Conservation (phyloP, 2,888 invertebrate genomes). For the Tetropium fuscum region DNA sequence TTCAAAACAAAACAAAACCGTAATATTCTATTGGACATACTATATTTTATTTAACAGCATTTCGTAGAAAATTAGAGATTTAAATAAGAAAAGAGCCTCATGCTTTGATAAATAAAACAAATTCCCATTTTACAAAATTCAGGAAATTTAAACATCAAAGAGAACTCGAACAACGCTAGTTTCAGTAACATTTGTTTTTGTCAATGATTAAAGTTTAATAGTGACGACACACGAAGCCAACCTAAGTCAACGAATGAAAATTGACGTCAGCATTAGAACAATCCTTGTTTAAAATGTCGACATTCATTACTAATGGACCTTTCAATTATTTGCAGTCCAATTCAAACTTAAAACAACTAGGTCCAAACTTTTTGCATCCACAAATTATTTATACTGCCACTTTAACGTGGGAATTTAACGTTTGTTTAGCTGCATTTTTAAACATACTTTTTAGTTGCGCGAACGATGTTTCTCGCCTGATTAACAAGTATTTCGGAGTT, state of each 20-base stretch:
- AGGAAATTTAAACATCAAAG: slow-evolving; percentile 50
- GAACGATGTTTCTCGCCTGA: slow-evolving; percentile 22
- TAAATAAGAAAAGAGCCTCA: slow-evolving; percentile 24
- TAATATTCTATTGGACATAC: slow-evolving; percentile 17
- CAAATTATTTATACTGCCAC: slow-evolving; percentile 53
- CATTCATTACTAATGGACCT: slow-evolving; percentile 56
- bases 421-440: slow-evolving; percentile 25
- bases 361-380: slow-evolving; percentile 54
- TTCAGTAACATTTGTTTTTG: slow-evolving; percentile 53
- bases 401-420: slow-evolving; percentile 24
- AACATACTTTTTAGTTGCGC: slow-evolving; percentile 21
- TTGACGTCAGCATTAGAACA: slow-evolving; percentile 53
- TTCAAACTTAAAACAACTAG: slow-evolving; percentile 57
- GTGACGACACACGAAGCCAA: slow-evolving; percentile 58
- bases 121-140: slow-evolving; percentile 46
- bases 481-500: slow-evolving; percentile 25
- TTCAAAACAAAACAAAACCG: background rate
- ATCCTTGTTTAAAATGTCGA: slow-evolving; percentile 58
- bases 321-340: slow-evolving; percentile 59
- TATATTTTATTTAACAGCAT: slow-evolving; percentile 16
- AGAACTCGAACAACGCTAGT: slow-evolving; percentile 43
- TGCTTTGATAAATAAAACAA: slow-evolving; percentile 45
- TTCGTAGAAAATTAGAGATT: slow-evolving; percentile 33
- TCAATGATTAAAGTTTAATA: slow-evolving; percentile 57
- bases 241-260: slow-evolving; percentile 58